These are phyloP conservation scores for Eurytemora carolleeae DNA, from an alignment of 1,140 invertebrate species.

Conservation along the genomic window DNA sequence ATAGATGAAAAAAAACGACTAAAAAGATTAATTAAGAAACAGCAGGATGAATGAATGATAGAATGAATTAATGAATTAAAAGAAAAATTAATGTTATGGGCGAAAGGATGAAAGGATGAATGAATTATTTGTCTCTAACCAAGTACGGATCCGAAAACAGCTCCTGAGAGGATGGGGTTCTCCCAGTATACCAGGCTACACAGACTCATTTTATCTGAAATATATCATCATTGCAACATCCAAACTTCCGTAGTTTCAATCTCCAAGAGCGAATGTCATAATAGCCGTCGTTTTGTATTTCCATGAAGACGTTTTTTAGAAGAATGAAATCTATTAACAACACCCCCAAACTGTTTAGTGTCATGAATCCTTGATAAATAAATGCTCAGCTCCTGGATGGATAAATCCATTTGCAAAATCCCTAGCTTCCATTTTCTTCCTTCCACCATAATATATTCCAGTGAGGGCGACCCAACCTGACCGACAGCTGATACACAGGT, in stretches of 20 bases:
- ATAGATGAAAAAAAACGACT: no score
- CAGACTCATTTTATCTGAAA: background rate
- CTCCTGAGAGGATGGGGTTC: conserved; percentile 7
- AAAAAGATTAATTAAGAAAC: no score
- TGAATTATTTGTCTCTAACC: no score
- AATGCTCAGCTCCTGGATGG: background rate
- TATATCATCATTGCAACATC: background rate
- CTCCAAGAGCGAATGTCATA: background rate
- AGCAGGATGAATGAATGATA: no score
- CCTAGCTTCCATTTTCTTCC: background rate
- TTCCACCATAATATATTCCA: background rate
- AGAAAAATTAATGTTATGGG: no score
- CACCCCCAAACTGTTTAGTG: background rate
- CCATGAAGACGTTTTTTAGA: background rate
- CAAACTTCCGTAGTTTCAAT: background rate
- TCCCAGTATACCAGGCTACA: conserved; percentile 7
- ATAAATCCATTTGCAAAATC: background rate
- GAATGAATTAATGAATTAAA: no score
- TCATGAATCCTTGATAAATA: background rate
- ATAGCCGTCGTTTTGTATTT: background rate
- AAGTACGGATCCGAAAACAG: conserved; percentile 12
- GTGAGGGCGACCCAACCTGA: background rate
- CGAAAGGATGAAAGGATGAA: no score
- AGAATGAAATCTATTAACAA: background rate
- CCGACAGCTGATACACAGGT: background rate